phyloP scores from a whole-genome alignment of 2,113 vertebrate genomes.

The Elaphurus davidianus region DNA sequence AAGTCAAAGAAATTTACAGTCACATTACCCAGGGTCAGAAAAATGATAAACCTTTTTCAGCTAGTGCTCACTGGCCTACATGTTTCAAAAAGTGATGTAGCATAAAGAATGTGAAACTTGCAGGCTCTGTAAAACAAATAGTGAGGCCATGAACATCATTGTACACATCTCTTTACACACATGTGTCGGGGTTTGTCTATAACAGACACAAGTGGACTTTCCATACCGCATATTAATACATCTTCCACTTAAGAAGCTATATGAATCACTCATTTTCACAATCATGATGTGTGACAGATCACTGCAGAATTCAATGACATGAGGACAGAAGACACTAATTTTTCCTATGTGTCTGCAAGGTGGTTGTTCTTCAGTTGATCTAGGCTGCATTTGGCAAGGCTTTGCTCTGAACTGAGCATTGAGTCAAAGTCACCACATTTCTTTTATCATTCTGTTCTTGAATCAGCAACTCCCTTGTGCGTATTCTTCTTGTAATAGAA shows the following conservation, averaged over 20 bases:
- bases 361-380: neutral
- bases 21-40: neutral
- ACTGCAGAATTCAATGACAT: neutral
- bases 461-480: neutral
- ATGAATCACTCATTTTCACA: neutral
- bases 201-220: neutral
- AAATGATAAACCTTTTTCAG: neutral
- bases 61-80: neutral
- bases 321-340: neutral
- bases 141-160: neutral
- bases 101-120: neutral
- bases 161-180: neutral
- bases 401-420: neutral
- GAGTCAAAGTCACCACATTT: neutral
- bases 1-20: neutral
- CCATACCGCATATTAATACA: neutral
- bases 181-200: rapidly evolving
- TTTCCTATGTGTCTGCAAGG: neutral
- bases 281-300: neutral
- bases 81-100: neutral
- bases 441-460: neutral
- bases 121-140: neutral
- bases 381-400: neutral
- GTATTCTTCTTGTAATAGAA: neutral
- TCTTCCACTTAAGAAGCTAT: neutral